Evolutionary conservation across 2,888 invertebrate species (phyloP).

Genomic region (Emesis furor): DNA sequence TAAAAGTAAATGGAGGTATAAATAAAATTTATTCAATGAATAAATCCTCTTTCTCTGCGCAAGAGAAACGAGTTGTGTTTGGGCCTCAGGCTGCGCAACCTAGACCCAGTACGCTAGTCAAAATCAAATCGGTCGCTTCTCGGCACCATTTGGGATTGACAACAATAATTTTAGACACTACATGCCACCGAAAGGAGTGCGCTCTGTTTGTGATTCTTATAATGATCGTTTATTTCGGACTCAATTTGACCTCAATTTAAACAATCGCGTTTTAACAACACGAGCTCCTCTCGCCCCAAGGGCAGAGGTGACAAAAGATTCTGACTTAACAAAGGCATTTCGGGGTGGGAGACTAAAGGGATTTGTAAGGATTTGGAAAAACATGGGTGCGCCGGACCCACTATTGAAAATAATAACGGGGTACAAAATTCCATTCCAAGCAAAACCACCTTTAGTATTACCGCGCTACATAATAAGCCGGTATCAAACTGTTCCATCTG

Average conservation of each 20-base stretch:
- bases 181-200: no score
- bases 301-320: neutral
- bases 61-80: conserved; percentile 7
- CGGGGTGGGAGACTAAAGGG: no score
- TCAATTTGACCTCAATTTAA: neutral
- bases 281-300: neutral
- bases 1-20: conserved; percentile 10
- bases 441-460: no score
- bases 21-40: neutral
- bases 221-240: no score
- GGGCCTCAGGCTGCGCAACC: conserved; percentile 19
- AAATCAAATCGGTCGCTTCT: conserved; percentile 9
- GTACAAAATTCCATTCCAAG: no score
- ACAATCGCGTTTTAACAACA: neutral
- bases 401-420: no score
- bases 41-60: conserved; percentile 17
- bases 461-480: no score
- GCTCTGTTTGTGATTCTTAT: no score
- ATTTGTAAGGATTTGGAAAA: no score
- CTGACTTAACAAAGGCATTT: neutral
- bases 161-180: neutral
- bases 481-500: no score
- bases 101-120: neutral
- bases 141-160: neutral
- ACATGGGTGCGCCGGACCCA: no score